Evolutionary conservation across 2,113 vertebrate genomes (phyloP), one percentile per base, ranked within the genome.

Genomic region (Xenopus borealis): DNA sequence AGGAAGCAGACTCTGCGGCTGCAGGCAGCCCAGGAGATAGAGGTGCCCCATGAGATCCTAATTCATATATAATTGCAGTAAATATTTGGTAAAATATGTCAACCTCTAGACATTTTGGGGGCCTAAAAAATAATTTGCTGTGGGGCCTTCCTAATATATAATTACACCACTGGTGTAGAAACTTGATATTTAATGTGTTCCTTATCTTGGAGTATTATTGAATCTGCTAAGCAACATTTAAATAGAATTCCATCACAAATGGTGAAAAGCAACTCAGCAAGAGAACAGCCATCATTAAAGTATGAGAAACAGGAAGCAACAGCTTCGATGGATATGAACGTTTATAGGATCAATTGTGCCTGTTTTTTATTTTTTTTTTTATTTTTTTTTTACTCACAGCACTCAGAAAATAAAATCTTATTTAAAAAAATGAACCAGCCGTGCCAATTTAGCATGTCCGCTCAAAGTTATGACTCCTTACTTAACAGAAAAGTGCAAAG

Each of bases 221-320:
- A 12, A 12, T 0, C 12, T 17, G 30, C 30, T 64, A 33, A 64
- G 23, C 27, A 63, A 63, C 62, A 33, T 33, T 63, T 33, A 12
- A 63, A 63, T 30, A 33, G 8, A 19, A 9, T 63, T 30, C 30
- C 27, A 33, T 63, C 33, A 27, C 62, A 63, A 12, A 3, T 40
- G 27, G 62, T 64, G 23, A 62, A 62, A 50, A 16, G 47, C 11
- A 50, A 12, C 47, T 16, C 47, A 13, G 47, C 53, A 16, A n/a
- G 17, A 55, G 13, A 55, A 55, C 14, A 55, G 4, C 53, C 53
- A 0, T 50, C 18, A 7, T 8, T n/a, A 40, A 62, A 68, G 57
- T 75, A 55, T 75, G 72, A 75, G 72, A 75, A 75, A 75, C 72
- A 75, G 72, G 72, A 75, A 55, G 46, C 27, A n/a, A 59, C 20